A percentile compares a stretch with the other conserved stretches of the same genome.
phyloP scores from a whole-genome alignment of 2,113 vertebrate species.

The Poeciliopsis prolifica region DNA sequence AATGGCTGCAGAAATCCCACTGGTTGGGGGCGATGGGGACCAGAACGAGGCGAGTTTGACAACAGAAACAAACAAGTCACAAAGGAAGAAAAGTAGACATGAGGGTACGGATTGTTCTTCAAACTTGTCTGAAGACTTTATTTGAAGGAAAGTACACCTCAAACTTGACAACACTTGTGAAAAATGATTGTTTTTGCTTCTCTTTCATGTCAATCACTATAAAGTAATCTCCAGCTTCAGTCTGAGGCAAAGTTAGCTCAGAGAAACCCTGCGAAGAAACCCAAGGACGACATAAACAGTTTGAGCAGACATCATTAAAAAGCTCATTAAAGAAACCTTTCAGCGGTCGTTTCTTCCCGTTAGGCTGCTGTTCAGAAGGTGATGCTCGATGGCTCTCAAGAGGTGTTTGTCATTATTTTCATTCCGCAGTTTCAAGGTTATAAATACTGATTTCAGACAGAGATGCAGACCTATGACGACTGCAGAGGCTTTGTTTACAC shows the following conservation, averaged over 20 bases:
- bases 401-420: constrained; percentile 15
- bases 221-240: background rate
- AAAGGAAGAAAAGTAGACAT: too few relatives aligned
- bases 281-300: background rate
- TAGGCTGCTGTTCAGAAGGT: constrained; percentile 20
- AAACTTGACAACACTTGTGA: background rate
- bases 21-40: background rate
- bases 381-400: constrained; percentile 30
- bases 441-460: constrained; percentile 21
- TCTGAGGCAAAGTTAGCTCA: background rate
- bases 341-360: constrained; percentile 5
- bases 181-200: background rate
- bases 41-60: background rate
- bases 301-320: constrained; percentile 39
- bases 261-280: background rate
- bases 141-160: background rate
- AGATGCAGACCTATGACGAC: constrained; percentile 6
- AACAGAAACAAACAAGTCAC: too few relatives aligned
- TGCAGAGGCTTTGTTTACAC: background rate
- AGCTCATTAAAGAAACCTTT: constrained; percentile 20
- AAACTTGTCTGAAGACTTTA: background rate
- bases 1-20: too few relatives aligned
- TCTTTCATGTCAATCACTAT: background rate
- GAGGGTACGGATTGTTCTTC: background rate
- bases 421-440: constrained; percentile 24